Evolutionary conservation across 2,888 invertebrate species (phyloP).

Genomic region (Dendrolimus pini): DNA sequence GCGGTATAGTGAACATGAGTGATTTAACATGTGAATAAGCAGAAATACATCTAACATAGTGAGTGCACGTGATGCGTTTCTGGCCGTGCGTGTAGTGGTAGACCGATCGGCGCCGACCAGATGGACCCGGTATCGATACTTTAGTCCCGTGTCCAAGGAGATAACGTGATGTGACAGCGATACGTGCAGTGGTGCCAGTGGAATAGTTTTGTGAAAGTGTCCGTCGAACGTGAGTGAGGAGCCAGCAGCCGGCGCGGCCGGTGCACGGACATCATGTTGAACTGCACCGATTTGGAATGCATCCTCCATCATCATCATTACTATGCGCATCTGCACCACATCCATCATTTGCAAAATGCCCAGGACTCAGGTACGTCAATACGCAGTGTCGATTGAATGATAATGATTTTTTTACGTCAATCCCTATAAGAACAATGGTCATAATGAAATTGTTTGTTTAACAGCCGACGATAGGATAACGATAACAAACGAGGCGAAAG

Average conservation of each 20-base stretch:
- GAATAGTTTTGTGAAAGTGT: slow-evolving; percentile 75
- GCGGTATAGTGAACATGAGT: slow-evolving; percentile 48
- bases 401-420: slow-evolving; percentile 32
- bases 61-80: slow-evolving; percentile 41
- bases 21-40: slow-evolving; percentile 34
- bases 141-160: slow-evolving; percentile 50
- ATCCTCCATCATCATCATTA: slow-evolving; percentile 85
- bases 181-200: slow-evolving; percentile 62
- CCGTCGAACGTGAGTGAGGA: slow-evolving; percentile 60
- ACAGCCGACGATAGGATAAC: slow-evolving; percentile 51
- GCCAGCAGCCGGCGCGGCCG: slow-evolving; percentile 45
- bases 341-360: slow-evolving; percentile 81
- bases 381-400: slow-evolving; percentile 19
- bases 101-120: slow-evolving; percentile 55
- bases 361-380: slow-evolving; percentile 76
- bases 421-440: slow-evolving; percentile 42
- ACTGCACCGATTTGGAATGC: slow-evolving; percentile 87
- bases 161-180: slow-evolving; percentile 74
- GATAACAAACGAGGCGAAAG: slow-evolving; percentile 48
- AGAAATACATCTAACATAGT: slow-evolving; percentile 10
- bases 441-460: slow-evolving; percentile 58
- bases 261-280: slow-evolving; percentile 79
- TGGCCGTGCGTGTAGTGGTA: slow-evolving; percentile 37
- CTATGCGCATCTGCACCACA: slow-evolving; percentile 83
- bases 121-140: slow-evolving; percentile 39